A percentile compares a stretch with the other conserved stretches of the same genome.
phyloP scores from a whole-genome alignment of 2,113 vertebrate genomes.

The Todiramphus saurophagus region DNA sequence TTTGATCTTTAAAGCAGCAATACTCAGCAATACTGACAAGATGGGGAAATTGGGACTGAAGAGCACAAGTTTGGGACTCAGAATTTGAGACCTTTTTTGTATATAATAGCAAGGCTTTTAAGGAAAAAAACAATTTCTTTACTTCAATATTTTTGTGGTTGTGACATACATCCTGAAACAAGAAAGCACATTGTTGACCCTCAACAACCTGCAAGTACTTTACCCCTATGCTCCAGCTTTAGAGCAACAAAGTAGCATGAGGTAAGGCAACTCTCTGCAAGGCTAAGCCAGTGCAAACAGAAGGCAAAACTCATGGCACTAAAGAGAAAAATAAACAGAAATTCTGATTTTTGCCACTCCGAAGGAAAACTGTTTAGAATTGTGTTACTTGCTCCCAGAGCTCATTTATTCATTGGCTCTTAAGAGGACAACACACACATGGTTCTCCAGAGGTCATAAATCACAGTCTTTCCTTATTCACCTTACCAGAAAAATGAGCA shows the following conservation, averaged over 20 bases:
- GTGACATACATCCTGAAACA: rapidly evolving
- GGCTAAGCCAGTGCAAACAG: background rate
- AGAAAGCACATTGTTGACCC: background rate
- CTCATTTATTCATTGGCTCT: background rate
- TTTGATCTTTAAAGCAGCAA: background rate
- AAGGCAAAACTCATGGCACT: background rate
- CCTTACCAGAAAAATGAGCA: background rate
- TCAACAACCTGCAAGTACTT: background rate
- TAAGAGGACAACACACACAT: background rate
- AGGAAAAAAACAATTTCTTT: background rate
- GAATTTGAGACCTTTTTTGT: background rate
- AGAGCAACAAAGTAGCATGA: background rate
- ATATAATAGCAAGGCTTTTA: background rate
- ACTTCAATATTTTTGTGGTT: background rate
- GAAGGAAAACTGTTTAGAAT: background rate
- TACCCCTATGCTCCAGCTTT: background rate
- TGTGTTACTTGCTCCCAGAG: background rate
- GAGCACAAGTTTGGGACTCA: background rate
- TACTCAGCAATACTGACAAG: background rate
- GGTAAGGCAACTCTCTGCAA: background rate
- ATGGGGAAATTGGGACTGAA: background rate
- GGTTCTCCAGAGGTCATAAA: background rate
- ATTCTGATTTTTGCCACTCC: background rate
- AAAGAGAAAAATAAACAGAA: background rate
- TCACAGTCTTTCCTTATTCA: background rate